Evolutionary conservation across 2,888 invertebrate genomes (phyloP), one percentile per base, ranked within the genome.

Genomic region (Habrosyne pyritoides): DNA sequence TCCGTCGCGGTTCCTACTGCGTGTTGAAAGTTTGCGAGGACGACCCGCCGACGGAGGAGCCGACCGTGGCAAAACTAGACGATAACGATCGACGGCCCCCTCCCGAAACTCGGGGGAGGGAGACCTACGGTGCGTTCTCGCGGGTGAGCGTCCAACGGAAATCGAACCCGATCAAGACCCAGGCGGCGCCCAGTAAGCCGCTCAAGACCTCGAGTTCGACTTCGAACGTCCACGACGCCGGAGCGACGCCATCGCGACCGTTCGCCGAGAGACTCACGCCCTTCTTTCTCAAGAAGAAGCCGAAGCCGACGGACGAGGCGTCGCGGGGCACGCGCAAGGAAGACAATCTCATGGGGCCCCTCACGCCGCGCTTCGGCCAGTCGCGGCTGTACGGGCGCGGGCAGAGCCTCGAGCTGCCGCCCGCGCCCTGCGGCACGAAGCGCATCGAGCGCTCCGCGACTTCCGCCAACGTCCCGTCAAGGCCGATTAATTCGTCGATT

Each of bases 341-440:
- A 67, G 91, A 89, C 55, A 90, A 90, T 67, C 82, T 90, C 59
- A 84, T 91, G 59, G 91, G 89, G 14, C 82, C 88, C 24, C 71
- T 90, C 70, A 91, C 91, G 66, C 91, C 91, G 48, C 86, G 91
- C 36, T 91, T 91, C 79, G 87, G 88, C 3, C 91, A 89, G 77
- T 86, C 91, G 64, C 84, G 90, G 59, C 81, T 89, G 63, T 80
- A 83, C 69, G 82, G 81, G 53, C 89, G 90, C 66, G 91, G 90
- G 10, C 90, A 89, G 71, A 91, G 91, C 66, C 84, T 91, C 48
- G 91, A 91, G 66, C 78, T 89, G 55, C 81, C 83, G 61, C 78
- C 79, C 51, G 56, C 75, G 30, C 83, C 79, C 58, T 64, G 68
- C 46, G 77, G 77, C 50, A 64, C 81, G 60, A 79, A 77, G 61